Conservation (phyloP, 2,113 vertebrate species). For the Labeo rohita region DNA sequence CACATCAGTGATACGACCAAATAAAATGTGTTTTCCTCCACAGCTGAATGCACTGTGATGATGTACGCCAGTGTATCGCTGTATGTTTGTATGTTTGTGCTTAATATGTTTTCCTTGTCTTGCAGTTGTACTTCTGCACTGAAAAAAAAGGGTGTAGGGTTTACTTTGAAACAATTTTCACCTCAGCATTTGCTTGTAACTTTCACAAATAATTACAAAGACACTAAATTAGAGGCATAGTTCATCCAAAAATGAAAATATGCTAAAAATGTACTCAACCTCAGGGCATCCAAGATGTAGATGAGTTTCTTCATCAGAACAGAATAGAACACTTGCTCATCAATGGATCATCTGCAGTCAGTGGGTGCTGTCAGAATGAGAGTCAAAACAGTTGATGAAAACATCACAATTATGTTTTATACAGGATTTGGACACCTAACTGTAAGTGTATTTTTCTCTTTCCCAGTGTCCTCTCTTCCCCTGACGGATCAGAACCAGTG, state of each 20-base stretch:
- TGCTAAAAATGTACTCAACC: background rate
- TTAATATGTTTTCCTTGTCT: slow-evolving; percentile 7
- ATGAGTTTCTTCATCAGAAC: background rate
- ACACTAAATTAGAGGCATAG: background rate
- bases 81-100: background rate
- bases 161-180: background rate
- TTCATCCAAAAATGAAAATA: background rate
- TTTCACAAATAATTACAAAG: background rate
- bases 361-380: background rate
- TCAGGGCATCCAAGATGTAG: background rate
- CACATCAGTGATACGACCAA: background rate
- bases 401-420: background rate
- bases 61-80: background rate
- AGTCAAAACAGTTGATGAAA: background rate
- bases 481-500: slow-evolving; percentile 85
- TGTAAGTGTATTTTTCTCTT: background rate
- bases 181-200: background rate
- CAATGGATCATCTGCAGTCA: background rate
- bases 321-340: background rate
- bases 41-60: slow-evolving; percentile 18
- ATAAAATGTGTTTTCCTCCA: slow-evolving; percentile 11
- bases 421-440: background rate
- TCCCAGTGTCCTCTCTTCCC: slow-evolving; percentile 67
- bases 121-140: background rate
- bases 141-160: background rate